Percentiles rank a stretch among this genome's conserved stretches.
Conservation (phyloP, 2,888 invertebrate genomes). For the Notodonta ziczac region DNA sequence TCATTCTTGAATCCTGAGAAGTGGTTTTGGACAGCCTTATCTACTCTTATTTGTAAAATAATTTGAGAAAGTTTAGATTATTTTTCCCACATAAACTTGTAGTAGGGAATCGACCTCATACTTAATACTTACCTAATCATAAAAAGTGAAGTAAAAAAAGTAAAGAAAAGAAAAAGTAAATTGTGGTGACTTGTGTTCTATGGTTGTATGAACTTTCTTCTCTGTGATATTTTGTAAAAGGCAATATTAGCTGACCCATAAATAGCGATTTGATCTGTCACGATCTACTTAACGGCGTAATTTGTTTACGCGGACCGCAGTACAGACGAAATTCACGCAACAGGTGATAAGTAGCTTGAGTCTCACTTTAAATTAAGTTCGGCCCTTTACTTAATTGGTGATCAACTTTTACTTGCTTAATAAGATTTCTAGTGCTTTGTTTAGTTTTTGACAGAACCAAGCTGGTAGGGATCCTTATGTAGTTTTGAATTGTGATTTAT, state of each 20-base stretch:
- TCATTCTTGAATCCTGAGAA: no score
- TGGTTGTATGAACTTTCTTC: slow-evolving; percentile 51
- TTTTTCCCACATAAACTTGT: no score
- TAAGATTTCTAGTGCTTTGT: not conserved
- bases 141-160: no score
- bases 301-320: slow-evolving; percentile 42
- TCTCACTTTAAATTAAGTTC: slow-evolving; percentile 38
- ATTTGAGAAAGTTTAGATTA: no score
- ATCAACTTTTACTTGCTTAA: slow-evolving; percentile 35
- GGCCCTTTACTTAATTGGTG: slow-evolving; percentile 41
- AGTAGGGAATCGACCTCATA: not conserved
- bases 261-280: slow-evolving; percentile 71
- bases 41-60: no score
- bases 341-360: slow-evolving; percentile 49
- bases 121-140: no score
- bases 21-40: no score
- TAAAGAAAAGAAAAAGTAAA: not conserved
- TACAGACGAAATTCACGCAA: slow-evolving; percentile 51
- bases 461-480: no score
- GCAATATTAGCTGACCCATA: slow-evolving; percentile 70
- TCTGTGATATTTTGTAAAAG: slow-evolving; percentile 35
- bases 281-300: slow-evolving; percentile 74
- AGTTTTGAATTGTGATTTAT: no score
- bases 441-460: no score
- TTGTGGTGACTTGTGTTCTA: not conserved